These are phyloP conservation scores for Harpalus rubripes DNA, from an alignment of 2,888 invertebrate species.

Conservation along the genomic window DNA sequence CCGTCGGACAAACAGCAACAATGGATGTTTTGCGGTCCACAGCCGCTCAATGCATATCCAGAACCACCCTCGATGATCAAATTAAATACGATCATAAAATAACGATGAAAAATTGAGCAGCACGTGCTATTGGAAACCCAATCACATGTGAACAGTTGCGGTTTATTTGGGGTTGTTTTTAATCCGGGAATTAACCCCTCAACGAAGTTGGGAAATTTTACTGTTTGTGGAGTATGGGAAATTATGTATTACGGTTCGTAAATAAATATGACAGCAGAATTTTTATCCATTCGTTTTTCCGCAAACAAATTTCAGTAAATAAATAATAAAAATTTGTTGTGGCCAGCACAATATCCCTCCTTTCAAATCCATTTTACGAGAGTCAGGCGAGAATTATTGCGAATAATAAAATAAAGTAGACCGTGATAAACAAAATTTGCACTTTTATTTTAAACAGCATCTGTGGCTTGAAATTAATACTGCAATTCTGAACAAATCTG, in stretches of 20 bases:
- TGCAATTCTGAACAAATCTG: too few relatives aligned
- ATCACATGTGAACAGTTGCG: conserved; percentile 38
- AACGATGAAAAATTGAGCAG: conserved; percentile 41
- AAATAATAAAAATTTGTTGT: too few relatives aligned
- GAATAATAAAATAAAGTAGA: too few relatives aligned
- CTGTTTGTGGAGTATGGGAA: background rate
- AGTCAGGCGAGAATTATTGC: too few relatives aligned
- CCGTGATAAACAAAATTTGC: too few relatives aligned
- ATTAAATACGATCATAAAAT: conserved; percentile 45
- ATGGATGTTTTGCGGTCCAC: conserved; percentile 42
- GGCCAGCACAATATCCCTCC: too few relatives aligned
- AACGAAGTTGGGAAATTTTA: background rate
- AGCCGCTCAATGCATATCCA: conserved; percentile 5
- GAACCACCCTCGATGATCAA: conserved; percentile 4
- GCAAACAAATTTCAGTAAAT: too few relatives aligned
- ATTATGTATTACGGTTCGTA: background rate
- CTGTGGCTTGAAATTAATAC: too few relatives aligned
- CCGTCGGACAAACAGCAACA: conserved; percentile 35
- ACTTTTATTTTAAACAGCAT: too few relatives aligned
- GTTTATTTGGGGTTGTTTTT: conserved; percentile 43
- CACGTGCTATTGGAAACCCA: conserved; percentile 38
- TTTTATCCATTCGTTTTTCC: too few relatives aligned
- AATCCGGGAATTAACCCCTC: conserved; percentile 31
- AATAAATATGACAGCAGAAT: too few relatives aligned
- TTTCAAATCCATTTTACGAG: too few relatives aligned